Conservation (phyloP, 2,888 invertebrate species). For the Carabus problematicus region DNA sequence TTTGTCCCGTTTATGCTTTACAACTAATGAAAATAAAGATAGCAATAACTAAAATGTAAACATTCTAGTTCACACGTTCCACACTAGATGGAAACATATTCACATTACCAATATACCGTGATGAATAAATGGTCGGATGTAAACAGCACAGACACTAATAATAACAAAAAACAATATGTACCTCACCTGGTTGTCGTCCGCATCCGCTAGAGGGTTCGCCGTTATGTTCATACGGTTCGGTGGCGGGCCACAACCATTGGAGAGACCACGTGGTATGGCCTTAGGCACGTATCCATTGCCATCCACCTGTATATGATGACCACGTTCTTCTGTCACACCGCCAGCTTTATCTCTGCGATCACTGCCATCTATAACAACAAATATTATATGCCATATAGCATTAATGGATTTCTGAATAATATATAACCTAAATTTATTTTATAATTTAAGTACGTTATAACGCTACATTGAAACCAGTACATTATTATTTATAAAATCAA, state of each 20-base stretch:
- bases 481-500: conserved; percentile 1
- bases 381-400: too few species aligned
- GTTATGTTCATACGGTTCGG: conserved; percentile 71
- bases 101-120: too few species aligned
- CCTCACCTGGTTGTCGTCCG: conserved; percentile 71
- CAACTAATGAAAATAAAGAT: neutral
- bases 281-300: conserved; percentile 57
- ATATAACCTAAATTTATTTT: too few species aligned
- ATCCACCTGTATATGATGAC: conserved; percentile 57
- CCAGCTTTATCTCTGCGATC: conserved; percentile 51
- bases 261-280: conserved; percentile 49
- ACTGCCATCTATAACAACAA: conserved; percentile 46
- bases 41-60: neutral
- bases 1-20: neutral
- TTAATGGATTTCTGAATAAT: too few species aligned
- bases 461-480: too few species aligned
- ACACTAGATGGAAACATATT: too few species aligned
- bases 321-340: conserved; percentile 52
- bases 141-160: neutral
- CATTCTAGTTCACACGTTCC: neutral
- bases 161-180: conserved; percentile 49
- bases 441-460: too few species aligned
- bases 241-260: conserved; percentile 55
- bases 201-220: conserved; percentile 75
- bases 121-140: neutral